phyloP scores from a whole-genome alignment of 2,113 vertebrate species.

The Benitochromis conjunctus region DNA sequence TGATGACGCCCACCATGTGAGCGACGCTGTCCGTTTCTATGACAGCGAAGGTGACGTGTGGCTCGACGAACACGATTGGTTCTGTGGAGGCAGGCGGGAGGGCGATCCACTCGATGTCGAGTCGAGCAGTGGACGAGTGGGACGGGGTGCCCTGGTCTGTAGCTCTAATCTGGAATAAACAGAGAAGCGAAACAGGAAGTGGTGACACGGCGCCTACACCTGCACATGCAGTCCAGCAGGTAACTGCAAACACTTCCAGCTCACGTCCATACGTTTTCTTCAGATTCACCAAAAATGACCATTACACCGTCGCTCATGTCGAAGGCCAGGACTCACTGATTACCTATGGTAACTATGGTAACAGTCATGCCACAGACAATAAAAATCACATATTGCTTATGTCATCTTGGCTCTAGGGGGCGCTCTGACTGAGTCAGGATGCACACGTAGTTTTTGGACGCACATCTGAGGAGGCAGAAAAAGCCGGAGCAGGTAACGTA shows the following conservation, averaged over 20 bases:
- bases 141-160: slow-evolving; percentile 82
- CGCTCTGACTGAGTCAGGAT: background rate
- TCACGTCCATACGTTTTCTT: background rate
- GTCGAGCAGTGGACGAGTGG: slow-evolving; percentile 79
- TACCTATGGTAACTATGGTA: background rate
- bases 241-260: background rate
- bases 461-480: background rate
- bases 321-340: background rate
- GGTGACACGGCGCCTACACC: background rate
- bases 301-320: background rate
- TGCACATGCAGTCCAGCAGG: background rate
- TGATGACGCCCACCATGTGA: slow-evolving; percentile 94
- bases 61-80: slow-evolving; percentile 83
- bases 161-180: slow-evolving; percentile 82
- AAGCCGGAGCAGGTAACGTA: background rate
- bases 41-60: slow-evolving; percentile 85
- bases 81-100: slow-evolving; percentile 73
- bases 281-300: background rate
- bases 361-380: background rate
- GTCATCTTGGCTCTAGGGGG: background rate
- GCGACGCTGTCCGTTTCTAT: slow-evolving; percentile 93
- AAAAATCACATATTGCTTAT: background rate
- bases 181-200: background rate
- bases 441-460: too few species aligned
- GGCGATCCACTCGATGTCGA: slow-evolving; percentile 88